A percentile compares a stretch with the other conserved stretches of the same genome.
Conservation (phyloP, 2,113 vertebrate species). For the Sylvicapra grimmia region DNA sequence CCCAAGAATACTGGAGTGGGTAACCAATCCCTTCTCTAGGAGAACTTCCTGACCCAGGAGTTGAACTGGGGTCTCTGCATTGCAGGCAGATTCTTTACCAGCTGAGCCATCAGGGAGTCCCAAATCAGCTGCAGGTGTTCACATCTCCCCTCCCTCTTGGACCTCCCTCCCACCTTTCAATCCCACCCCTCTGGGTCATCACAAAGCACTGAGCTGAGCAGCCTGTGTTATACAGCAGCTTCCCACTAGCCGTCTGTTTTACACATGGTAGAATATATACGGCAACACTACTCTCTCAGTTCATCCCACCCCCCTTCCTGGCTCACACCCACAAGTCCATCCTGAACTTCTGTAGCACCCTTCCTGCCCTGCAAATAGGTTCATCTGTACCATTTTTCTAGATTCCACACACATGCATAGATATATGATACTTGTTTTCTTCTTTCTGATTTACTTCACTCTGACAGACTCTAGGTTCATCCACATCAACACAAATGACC, state of each 20-base stretch:
- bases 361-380: background rate
- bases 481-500: background rate
- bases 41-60: no score
- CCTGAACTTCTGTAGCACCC: rapidly evolving
- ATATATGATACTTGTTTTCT: background rate
- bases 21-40: background rate
- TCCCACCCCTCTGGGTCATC: background rate
- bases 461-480: background rate
- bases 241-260: background rate
- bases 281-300: background rate
- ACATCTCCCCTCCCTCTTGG: background rate
- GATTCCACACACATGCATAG: background rate
- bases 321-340: background rate
- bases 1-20: background rate
- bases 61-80: no score
- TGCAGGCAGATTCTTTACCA: no score
- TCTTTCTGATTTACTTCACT: background rate
- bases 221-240: background rate
- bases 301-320: background rate
- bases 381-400: background rate
- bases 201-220: background rate
- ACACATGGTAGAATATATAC: rapidly evolving
- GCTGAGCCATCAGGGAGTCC: background rate
- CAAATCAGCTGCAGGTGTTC: background rate
- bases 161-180: background rate